Evolutionary conservation across 2,888 invertebrate species (phyloP), one percentile per base, ranked within the genome.

Genomic region (Drosophila falleni): DNA sequence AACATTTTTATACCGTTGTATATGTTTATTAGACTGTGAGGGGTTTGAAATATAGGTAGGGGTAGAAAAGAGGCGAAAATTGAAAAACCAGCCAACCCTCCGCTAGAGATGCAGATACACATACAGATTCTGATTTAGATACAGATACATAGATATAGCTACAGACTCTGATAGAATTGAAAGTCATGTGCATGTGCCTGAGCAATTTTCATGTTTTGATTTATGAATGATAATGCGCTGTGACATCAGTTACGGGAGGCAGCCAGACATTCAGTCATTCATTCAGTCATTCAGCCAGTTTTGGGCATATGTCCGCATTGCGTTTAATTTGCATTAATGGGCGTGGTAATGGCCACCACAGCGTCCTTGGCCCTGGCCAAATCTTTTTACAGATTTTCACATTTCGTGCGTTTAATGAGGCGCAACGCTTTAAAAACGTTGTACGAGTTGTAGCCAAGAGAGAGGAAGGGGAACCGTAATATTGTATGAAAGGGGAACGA

Each of bases 221-320:
- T 91, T 91, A 91, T 91, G 91, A 90, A 90, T 86, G 88, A 89
- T 91, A 92, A 91, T 91, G 83, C 77, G 89, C 82, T 86, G 80
- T 90, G 91, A 91, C 91, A 90, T 81, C 65, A 74, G 55, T 37
- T 31, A 39, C 51, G 37, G 29, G 13, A 8, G 31, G 31, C 13
- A 35, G 42, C 33, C 41, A 58, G 55, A 41, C 58, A 54, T 23
- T 39, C 63, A 41, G 19, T n/a, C n/a, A n/a, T n/a, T 5, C 41
- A 62, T 33, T 50, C 64, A 53, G 53, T 47, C 50, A 50, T 19
- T 19, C 33, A 50, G 16, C 16, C 33, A 37, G 23, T 67, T 67
- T 83, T 80, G 65, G 80, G 90, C 90, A 91, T 90, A 89, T 90
- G 91, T 89, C 80, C 68, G 79, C 72, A 85, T 89, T 83, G 87